Evolutionary conservation across 2,888 invertebrate species (phyloP).

Genomic region (Drosophila peninsularis): DNA sequence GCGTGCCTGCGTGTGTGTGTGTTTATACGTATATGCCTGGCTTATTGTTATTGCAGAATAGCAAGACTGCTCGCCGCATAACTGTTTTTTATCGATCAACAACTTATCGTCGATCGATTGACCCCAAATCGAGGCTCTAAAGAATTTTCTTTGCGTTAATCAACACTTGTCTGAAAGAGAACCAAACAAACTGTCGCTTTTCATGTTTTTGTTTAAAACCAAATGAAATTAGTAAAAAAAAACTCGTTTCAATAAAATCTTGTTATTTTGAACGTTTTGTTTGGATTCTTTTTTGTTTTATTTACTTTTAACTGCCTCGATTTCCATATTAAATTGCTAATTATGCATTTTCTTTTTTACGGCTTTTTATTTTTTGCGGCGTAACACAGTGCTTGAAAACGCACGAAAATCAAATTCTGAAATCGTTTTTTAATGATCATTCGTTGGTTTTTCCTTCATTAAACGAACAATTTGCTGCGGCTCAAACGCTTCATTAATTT

Average conservation of each 20-base stretch:
- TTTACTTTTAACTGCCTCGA: constrained; percentile 27
- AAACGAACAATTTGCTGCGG: constrained; percentile 29
- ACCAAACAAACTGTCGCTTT: constrained; percentile 18
- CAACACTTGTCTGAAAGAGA: constrained; percentile 13
- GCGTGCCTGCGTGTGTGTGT: constrained; percentile 7
- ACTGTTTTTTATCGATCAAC: constrained; percentile 32
- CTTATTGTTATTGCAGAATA: constrained; percentile 27
- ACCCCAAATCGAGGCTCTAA: constrained; percentile 21
- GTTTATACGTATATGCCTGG: constrained; percentile 10
- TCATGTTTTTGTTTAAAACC: not conserved
- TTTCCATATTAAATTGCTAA: constrained; percentile 49
- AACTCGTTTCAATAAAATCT: constrained; percentile 15
- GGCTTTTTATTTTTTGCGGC: constrained; percentile 19
- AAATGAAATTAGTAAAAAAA: constrained; percentile 15
- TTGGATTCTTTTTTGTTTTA: constrained; percentile 7
- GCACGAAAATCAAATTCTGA: constrained; percentile 32
- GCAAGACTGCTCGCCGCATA: not conserved
- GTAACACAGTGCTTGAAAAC: constrained; percentile 33
- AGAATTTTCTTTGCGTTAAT: constrained; percentile 33
- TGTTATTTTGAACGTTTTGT: constrained; percentile 8
- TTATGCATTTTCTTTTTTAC: constrained; percentile 30
- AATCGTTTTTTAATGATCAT: constrained; percentile 52
- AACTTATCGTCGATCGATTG: constrained; percentile 33
- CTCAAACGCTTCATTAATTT: constrained; percentile 52
- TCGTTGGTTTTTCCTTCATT: constrained; percentile 15